Evolutionary conservation across 2,113 vertebrate species (phyloP).

Genomic region (Oophaga pumilio): DNA sequence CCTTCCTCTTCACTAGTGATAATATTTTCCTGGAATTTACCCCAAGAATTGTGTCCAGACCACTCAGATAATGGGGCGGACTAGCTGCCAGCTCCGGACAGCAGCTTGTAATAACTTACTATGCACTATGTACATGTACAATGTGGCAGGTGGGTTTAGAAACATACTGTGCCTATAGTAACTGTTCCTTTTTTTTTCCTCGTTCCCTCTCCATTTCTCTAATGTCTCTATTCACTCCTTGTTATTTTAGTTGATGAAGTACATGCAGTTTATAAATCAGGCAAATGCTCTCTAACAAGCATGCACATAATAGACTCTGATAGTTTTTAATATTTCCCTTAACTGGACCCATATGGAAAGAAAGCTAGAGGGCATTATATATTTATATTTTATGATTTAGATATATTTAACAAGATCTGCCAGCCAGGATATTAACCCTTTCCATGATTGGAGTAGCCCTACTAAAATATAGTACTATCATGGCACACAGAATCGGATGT

Average conservation of each 20-base stretch:
- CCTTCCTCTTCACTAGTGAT: neutral
- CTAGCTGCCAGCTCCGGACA: neutral
- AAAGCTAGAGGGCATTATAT: conserved; percentile 55
- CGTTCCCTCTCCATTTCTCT: conserved; percentile 8
- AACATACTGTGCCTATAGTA: conserved; percentile 7
- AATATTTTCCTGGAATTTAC: neutral
- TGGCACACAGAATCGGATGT: neutral
- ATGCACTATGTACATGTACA: neutral
- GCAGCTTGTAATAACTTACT: neutral
- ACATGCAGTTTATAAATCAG: conserved; percentile 59
- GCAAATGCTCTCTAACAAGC: conserved; percentile 56
- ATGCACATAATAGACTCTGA: conserved; percentile 55
- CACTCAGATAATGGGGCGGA: neutral
- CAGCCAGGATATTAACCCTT: conserved; percentile 46
- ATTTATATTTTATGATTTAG: conserved; percentile 57
- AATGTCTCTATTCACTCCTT: conserved; percentile 37
- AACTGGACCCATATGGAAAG: conserved; percentile 58
- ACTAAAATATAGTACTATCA: neutral
- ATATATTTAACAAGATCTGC: conserved; percentile 52
- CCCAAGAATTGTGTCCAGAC: neutral
- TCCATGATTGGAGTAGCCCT: neutral
- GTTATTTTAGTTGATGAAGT: conserved; percentile 57
- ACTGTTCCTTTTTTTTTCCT: neutral
- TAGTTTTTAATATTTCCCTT: conserved; percentile 57
- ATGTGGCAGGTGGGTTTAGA: neutral